phyloP scores from a whole-genome alignment of 2,113 vertebrate genomes.

The Scalopus aquaticus region DNA sequence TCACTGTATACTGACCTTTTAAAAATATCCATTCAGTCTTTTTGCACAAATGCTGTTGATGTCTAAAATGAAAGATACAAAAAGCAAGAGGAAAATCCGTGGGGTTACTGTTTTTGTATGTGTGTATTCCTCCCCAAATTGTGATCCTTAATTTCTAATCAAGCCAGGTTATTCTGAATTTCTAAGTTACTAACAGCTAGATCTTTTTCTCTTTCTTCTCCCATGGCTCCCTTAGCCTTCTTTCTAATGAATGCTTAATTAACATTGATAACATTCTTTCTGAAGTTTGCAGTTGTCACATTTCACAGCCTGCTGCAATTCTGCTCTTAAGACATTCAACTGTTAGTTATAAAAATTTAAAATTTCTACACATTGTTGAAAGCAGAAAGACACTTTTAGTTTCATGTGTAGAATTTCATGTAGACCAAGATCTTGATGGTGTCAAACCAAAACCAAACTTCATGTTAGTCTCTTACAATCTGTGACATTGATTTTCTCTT shows the following conservation, averaged over 20 bases:
- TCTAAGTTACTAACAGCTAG: slow-evolving; percentile 55
- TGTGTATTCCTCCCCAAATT: background rate
- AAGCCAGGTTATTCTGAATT: slow-evolving; percentile 68
- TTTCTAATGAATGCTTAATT: slow-evolving; percentile 76
- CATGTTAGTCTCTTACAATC: background rate
- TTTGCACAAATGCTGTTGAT: slow-evolving; percentile 15
- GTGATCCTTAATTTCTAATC: slow-evolving; percentile 55
- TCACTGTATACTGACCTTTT: slow-evolving; percentile 45
- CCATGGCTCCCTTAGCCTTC: slow-evolving; percentile 36
- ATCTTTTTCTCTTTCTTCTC: slow-evolving; percentile 40
- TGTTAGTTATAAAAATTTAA: slow-evolving; percentile 27
- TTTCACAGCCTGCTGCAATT: background rate
- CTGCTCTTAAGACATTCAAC: background rate
- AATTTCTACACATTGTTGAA: background rate
- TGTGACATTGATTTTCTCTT: slow-evolving; percentile 24
- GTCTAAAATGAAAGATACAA: slow-evolving; percentile 30
- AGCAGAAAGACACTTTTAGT: background rate
- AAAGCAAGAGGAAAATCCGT: background rate
- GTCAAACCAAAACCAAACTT: background rate
- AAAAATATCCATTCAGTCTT: slow-evolving; percentile 23
- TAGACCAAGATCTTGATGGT: background rate
- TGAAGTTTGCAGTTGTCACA: slow-evolving; percentile 58
- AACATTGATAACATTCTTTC: slow-evolving; percentile 53
- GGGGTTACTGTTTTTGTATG: background rate
- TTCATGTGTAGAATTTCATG: background rate